phyloP scores from a whole-genome alignment of 37 sponge, comb jelly and placozoan genomes.

The Halichondria panicea region DNA sequence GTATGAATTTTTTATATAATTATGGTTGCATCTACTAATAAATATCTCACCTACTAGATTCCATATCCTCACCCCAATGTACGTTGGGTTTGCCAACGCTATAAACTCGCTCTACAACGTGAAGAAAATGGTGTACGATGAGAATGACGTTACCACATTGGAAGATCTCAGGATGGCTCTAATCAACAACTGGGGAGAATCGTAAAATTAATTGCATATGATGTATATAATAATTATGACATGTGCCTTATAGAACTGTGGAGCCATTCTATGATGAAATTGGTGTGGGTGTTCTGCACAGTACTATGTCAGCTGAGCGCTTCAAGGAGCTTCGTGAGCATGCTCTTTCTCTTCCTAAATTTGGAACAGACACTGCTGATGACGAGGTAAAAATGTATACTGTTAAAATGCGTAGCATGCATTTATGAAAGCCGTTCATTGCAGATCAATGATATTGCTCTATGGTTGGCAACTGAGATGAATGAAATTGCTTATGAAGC shows the following conservation, averaged over 20 bases:
- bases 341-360: conserved; percentile 53
- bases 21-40: too few species aligned
- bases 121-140: conserved; percentile 43
- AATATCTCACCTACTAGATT: conserved; percentile 21
- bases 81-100: conserved; percentile 37
- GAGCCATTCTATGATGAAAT: conserved; percentile 52
- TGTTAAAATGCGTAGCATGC: neutral
- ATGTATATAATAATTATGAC: neutral
- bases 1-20: too few species aligned
- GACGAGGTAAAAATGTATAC: conserved; percentile 3
- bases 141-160: conserved; percentile 24
- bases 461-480: conserved; percentile 47
- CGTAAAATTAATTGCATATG: conserved; percentile 7
- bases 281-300: conserved; percentile 30
- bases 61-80: conserved; percentile 57
- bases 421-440: neutral
- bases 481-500: conserved; percentile 23
- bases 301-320: conserved; percentile 23
- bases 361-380: conserved; percentile 47
- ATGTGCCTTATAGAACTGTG: conserved; percentile 36
- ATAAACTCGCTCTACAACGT: conserved; percentile 52
- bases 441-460: conserved; percentile 40
- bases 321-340: conserved; percentile 33
- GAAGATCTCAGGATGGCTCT: conserved; percentile 38
- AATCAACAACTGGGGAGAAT: conserved; percentile 55